Percentiles rank a stretch among this genome's conserved stretches.
Evolutionary conservation across 1,140 invertebrate species (phyloP).

Genomic region (Ruditapes philippinarum): DNA sequence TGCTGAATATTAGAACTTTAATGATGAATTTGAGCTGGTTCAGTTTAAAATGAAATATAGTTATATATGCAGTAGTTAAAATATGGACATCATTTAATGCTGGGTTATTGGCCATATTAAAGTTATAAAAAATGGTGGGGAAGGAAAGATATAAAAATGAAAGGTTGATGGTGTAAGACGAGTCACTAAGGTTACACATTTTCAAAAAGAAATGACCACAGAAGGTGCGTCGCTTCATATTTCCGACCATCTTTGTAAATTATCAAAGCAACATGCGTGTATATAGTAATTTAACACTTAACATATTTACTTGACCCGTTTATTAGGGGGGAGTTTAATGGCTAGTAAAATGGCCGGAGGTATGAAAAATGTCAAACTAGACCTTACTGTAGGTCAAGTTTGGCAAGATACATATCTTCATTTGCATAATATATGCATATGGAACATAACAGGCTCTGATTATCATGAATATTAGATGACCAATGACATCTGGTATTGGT

Average conservation of each 20-base stretch:
- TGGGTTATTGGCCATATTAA: too few species aligned
- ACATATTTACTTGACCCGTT: constrained; percentile 26
- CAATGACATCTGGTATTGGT: neutral
- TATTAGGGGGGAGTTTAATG: constrained; percentile 23
- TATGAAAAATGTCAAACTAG: constrained; percentile 15
- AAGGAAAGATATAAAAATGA: too few species aligned
- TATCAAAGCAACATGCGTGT: neutral
- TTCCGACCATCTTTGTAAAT: neutral
- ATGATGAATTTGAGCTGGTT: too few species aligned
- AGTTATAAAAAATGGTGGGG: too few species aligned
- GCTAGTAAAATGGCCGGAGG: constrained; percentile 8
- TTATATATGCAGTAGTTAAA: too few species aligned
- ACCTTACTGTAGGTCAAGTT: constrained; percentile 16
- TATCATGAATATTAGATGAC: constrained; percentile 21
- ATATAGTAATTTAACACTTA: constrained; percentile 1
- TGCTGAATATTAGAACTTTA: too few species aligned
- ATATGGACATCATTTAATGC: too few species aligned
- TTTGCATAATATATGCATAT: constrained; percentile 42
- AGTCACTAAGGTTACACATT: too few species aligned
- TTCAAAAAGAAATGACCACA: too few species aligned
- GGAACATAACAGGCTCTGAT: neutral
- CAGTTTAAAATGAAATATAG: too few species aligned
- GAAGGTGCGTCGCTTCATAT: too few species aligned
- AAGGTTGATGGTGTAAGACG: too few species aligned
- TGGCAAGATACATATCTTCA: constrained; percentile 9